Evolutionary conservation across 92 coral and sea anemone species (phyloP).

Genomic region (Porites divaricata): DNA sequence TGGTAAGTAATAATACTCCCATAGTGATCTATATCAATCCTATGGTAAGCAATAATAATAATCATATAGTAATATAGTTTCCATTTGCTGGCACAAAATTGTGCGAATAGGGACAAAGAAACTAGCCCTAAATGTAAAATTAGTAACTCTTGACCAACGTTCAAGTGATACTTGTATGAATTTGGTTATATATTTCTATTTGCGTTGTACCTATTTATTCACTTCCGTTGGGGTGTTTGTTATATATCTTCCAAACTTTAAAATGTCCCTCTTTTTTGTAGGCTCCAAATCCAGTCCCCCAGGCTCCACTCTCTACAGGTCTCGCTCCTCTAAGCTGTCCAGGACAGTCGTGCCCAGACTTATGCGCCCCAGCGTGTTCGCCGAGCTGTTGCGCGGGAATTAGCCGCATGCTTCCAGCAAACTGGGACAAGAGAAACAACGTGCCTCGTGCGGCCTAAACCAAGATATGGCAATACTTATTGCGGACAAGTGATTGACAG

Average conservation of each 20-base stretch:
- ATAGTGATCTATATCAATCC: not conserved
- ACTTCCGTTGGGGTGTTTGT: too few relatives aligned
- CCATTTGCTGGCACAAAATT: too few relatives aligned
- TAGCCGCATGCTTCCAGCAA: slow-evolving; percentile 48
- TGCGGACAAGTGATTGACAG: not conserved
- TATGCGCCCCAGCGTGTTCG: slow-evolving; percentile 90
- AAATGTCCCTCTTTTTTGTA: not conserved
- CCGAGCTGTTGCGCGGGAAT: slow-evolving; percentile 74
- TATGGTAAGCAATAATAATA: not conserved
- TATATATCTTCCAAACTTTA: not conserved
- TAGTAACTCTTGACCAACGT: too few relatives aligned
- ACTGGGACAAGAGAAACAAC: slow-evolving; percentile 76
- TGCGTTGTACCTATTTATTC: too few relatives aligned
- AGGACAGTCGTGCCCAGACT: slow-evolving; percentile 77
- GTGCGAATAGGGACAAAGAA: too few relatives aligned
- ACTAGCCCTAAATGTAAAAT: too few relatives aligned
- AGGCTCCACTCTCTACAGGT: slow-evolving; percentile 51
- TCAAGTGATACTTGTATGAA: too few relatives aligned
- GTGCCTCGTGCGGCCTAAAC: not conserved
- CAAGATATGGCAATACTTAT: not conserved
- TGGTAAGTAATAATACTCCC: too few relatives aligned
- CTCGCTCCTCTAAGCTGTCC: slow-evolving; percentile 65
- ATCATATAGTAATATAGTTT: not conserved
- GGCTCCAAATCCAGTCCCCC: slow-evolving; percentile 9
- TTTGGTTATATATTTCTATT: not conserved